phyloP scores from a whole-genome alignment of 1,140 invertebrate genomes.

The Drosophila pseudoobscura region DNA sequence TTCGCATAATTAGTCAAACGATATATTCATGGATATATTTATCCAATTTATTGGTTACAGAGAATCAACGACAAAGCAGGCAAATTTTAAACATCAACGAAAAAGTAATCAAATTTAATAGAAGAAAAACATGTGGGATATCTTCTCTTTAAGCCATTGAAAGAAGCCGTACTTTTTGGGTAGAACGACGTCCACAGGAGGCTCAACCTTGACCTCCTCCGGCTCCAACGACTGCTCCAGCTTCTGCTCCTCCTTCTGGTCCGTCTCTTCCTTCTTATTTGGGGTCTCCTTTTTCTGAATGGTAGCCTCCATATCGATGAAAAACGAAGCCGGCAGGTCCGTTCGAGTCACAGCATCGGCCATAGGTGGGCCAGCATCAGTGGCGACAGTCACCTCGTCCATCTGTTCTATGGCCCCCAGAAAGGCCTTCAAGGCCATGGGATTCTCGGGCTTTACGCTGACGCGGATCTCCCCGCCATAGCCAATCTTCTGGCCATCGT shows the following conservation, averaged over 20 bases:
- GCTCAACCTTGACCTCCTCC: too few species aligned
- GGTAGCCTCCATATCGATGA: background rate
- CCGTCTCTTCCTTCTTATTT: background rate
- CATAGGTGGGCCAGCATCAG: background rate
- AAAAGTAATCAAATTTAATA: slow-evolving; percentile 20
- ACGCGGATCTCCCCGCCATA: slow-evolving; percentile 59
- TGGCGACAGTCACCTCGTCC: too few species aligned
- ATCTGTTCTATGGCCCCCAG: background rate
- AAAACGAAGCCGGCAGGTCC: background rate
- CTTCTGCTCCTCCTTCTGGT: background rate
- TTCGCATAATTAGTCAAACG: slow-evolving; percentile 39
- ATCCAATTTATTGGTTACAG: background rate
- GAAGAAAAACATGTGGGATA: slow-evolving; percentile 54
- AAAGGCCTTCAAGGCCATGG: background rate
- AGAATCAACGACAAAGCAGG: background rate
- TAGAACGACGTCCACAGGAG: too few species aligned
- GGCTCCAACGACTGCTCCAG: too few species aligned
- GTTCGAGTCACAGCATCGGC: too few species aligned
- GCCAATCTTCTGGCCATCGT: slow-evolving; percentile 54
- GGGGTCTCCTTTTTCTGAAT: background rate
- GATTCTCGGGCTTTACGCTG: slow-evolving; percentile 30
- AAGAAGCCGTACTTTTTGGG: slow-evolving; percentile 16
- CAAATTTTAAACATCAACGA: background rate
- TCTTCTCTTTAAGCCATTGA: slow-evolving; percentile 55
- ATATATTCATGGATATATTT: background rate